Conservation (phyloP, 2,888 invertebrate species). For the Plusia festucae region DNA sequence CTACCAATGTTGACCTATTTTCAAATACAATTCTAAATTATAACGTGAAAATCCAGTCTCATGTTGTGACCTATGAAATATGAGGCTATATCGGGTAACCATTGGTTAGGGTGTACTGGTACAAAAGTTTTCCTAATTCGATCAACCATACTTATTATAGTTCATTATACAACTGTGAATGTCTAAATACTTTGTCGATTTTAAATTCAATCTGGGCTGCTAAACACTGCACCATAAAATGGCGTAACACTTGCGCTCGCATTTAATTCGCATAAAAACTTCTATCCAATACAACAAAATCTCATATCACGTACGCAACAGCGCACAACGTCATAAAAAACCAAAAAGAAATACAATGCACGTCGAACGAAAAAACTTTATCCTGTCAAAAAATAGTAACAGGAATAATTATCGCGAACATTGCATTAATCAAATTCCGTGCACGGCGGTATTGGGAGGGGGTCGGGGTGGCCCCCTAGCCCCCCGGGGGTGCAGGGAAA, state of each 20-base stretch:
- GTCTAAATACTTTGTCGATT: no score
- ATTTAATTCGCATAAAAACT: constrained; percentile 45
- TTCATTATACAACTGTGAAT: no score
- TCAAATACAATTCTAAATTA: neutral
- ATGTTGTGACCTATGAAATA: neutral
- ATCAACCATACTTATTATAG: no score
- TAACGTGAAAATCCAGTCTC: neutral
- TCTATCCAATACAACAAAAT: constrained; percentile 42
- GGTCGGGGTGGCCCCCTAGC: constrained; percentile 58
- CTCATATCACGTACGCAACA: constrained; percentile 56
- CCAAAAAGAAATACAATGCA: constrained; percentile 65
- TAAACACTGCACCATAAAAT: neutral
- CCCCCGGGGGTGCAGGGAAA: constrained; percentile 71
- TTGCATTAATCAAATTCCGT: constrained; percentile 90
- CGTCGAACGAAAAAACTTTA: constrained; percentile 79
- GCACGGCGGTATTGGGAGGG: constrained; percentile 85
- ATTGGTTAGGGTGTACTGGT: no score
- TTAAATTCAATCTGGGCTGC: neutral
- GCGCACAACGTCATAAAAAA: constrained; percentile 42
- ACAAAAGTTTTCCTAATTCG: no score
- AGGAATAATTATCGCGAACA: constrained; percentile 89
- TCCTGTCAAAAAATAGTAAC: constrained; percentile 88
- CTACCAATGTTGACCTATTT: neutral
- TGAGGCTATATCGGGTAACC: neutral
- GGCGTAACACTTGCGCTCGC: neutral